Base-by-base conservation (phyloP, 2,888 invertebrate species). In the Willowsia nigromaculata region DNA sequence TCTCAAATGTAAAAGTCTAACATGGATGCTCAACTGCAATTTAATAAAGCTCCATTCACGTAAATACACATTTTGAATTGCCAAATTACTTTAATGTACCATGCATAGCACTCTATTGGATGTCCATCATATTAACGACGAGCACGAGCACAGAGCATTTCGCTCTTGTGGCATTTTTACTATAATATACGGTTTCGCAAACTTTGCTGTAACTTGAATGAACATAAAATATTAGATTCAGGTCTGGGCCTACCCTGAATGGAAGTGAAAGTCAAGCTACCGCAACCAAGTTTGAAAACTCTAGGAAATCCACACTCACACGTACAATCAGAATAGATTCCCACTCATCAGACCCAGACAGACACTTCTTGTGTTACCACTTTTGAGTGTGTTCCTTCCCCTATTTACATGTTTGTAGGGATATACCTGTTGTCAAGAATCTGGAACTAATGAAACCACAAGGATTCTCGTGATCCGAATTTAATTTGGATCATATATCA, bases 401-500 rank as follows among this genome's bases (percentile, higher is more conserved):
- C 71, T 68, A 11, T 25, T 9, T 43, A 0, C 5, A n/a, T 22
- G 47, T 43, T 1, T 18, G 27, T 43, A 25, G 13, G 27, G 9
- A 13, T 53, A 37, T 84, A 84, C 84, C 71, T 84, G 84, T 84
- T 84, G 84, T 84, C 47, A 71, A 71, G 84, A 82, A 53, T 84
- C 71, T 84, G 33, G 37, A 68, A 84, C 18, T 68, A 84, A 71
- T 85, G 85, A 85, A 84, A 85, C 85, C 85, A 76, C 85, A 59
- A 85, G 85, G 85, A 85, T 76, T 43, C 85, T 76, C 81, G 59
- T 76, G 85, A 85, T 43, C 40, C 85, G 85, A 56, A 74, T 62
- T 76, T 85, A 85, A 84, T 84, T 84, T 84, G 59, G 85, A 74
- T 85, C 85, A 47, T 85, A 85, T 85, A 85, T 85, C 85, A 85